A percentile compares a stretch with the other conserved stretches of the same genome.
These are phyloP conservation scores for Pedetes capensis DNA, from an alignment of 2,113 vertebrate genomes.

Conservation along the genomic window DNA sequence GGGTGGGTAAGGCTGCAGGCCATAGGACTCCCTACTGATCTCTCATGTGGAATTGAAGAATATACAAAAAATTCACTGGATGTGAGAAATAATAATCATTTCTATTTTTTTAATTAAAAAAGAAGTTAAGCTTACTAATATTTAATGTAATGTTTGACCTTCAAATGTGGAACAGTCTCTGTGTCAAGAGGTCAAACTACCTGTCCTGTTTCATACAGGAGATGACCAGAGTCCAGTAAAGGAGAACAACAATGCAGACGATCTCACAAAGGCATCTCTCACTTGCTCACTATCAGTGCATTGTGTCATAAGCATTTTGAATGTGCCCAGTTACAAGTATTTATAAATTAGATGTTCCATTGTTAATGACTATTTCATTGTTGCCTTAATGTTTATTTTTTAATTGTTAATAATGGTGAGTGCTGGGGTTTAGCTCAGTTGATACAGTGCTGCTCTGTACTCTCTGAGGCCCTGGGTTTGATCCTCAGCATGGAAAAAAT, in stretches of 20 bases:
- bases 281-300: not conserved
- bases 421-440: too few relatives aligned
- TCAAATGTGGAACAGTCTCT: accelerated
- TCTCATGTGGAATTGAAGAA: not conserved
- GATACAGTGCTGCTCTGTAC: too few relatives aligned
- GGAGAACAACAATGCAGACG: not conserved
- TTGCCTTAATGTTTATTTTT: constrained; percentile 6
- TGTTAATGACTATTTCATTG: not conserved
- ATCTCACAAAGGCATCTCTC: not conserved
- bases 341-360: not conserved
- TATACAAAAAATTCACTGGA: not conserved
- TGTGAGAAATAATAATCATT: not conserved
- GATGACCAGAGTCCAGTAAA: not conserved
- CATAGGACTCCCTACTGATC: not conserved
- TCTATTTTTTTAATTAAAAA: not conserved
- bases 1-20: too few relatives aligned
- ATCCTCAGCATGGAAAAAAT: too few relatives aligned
- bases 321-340: not conserved
- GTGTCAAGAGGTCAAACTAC: not conserved
- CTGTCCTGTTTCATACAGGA: not conserved
- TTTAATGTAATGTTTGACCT: not conserved
- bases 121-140: not conserved
- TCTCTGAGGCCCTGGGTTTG: too few relatives aligned
- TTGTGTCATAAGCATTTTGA: not conserved
- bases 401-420: not conserved